A percentile compares a stretch with the other conserved stretches of the same genome.
These are phyloP conservation scores for Musca vetustissima DNA, from an alignment of 1,140 invertebrate genomes.

Conservation along the genomic window DNA sequence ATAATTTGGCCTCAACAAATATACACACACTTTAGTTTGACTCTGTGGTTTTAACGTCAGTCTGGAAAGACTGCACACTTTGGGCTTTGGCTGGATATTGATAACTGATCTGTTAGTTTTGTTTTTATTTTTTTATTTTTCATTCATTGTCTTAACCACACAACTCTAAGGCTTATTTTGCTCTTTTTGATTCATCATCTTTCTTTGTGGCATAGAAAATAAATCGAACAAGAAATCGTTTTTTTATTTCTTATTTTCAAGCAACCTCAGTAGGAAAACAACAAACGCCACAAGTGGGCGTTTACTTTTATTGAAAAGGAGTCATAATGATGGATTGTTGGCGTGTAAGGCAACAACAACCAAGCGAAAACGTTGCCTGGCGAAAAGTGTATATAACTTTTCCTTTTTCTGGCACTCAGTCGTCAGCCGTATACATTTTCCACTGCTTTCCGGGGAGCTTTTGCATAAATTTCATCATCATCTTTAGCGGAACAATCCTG, in stretches of 20 bases:
- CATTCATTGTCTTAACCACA: not conserved
- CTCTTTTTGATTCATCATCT: too few species aligned
- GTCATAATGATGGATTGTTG: constrained; percentile 24
- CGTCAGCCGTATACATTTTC: not conserved
- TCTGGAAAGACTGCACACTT: not conserved
- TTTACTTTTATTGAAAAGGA: constrained; percentile 19
- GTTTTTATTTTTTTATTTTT: too few species aligned
- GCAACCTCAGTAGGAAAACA: too few species aligned
- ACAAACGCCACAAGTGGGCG: constrained; percentile 8
- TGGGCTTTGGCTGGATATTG: too few species aligned
- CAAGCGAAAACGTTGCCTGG: not conserved
- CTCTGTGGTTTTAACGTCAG: not conserved
- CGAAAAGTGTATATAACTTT: constrained; percentile 6
- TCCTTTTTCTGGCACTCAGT: not conserved
- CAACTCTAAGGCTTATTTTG: too few species aligned
- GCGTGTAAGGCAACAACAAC: constrained; percentile 7
- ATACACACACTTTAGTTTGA: not conserved
- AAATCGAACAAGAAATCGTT: too few species aligned
- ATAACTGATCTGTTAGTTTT: constrained; percentile 4
- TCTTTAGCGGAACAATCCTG: not conserved
- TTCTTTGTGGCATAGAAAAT: too few species aligned
- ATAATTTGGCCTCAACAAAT: not conserved
- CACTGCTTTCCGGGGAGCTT: not conserved
- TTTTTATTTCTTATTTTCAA: too few species aligned
- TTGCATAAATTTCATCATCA: constrained; percentile 18